Conservation (phyloP, 2,797 vertebrate genomes). For the Etheostoma perlongum region DNA sequence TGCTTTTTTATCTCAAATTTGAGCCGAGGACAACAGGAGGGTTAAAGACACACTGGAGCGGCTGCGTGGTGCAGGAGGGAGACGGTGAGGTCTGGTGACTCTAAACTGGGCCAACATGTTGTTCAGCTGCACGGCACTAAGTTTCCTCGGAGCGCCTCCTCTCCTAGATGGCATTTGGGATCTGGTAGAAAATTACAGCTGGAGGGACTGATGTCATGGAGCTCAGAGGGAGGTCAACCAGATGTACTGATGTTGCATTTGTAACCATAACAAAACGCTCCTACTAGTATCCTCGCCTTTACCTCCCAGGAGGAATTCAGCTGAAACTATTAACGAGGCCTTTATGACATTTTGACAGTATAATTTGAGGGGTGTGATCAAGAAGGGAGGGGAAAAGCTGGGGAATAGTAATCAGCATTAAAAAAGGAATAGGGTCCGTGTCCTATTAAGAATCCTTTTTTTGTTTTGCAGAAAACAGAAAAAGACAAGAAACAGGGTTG, state of each 20-base stretch:
- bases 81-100: not conserved
- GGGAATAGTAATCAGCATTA: not conserved
- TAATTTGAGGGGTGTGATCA: conserved; percentile 9
- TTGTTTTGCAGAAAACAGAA: conserved; percentile 11
- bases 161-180: conserved; percentile 3
- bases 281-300: not conserved
- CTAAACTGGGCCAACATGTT: conserved; percentile 17
- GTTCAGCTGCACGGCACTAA: conserved; percentile 18
- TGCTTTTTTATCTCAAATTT: too few relatives aligned
- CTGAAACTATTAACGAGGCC: not conserved
- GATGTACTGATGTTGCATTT: not conserved
- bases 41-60: conserved; percentile 11
- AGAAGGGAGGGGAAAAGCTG: not conserved
- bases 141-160: conserved; percentile 46
- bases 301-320: not conserved
- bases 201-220: conserved; percentile 47
- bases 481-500: conserved; percentile 20
- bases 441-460: not conserved
- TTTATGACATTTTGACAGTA: not conserved
- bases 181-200: conserved; percentile 41
- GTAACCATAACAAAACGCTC: not conserved
- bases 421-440: not conserved
- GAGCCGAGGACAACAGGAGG: too few relatives aligned
- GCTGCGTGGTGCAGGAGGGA: not conserved
- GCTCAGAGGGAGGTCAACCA: conserved; percentile 2